Evolutionary conservation across 2,113 vertebrate species (phyloP).

Genomic region (Hydropotes inermis): DNA sequence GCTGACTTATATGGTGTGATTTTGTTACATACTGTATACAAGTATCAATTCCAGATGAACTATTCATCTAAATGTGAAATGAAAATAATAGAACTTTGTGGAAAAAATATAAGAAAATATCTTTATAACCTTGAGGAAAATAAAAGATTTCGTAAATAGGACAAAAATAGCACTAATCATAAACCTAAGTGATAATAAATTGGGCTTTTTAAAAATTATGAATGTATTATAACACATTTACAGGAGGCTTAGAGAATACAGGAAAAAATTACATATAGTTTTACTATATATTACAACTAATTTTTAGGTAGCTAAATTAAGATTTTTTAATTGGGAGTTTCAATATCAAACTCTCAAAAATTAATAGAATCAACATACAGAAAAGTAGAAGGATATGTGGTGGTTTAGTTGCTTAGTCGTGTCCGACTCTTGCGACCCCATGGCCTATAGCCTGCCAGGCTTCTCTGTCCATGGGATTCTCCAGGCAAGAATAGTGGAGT

Average conservation of each 20-base stretch:
- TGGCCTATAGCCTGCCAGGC: neutral
- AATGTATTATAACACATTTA: neutral
- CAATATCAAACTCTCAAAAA: neutral
- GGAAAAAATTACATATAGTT: neutral
- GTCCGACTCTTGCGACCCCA: fast-evolving
- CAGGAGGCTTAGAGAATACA: neutral
- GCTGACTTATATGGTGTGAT: neutral
- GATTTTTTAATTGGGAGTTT: neutral
- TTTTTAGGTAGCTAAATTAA: neutral
- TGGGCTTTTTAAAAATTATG: neutral
- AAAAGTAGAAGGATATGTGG: neutral
- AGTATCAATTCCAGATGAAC: neutral
- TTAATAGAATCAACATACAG: neutral
- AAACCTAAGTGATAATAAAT: neutral
- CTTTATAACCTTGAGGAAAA: neutral
- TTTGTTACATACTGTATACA: neutral
- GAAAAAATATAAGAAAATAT: neutral
- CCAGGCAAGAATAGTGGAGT: neutral
- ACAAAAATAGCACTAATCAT: neutral
- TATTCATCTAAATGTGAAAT: neutral
- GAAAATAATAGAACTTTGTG: neutral
- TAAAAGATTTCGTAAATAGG: neutral
- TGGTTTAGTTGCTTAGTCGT: neutral
- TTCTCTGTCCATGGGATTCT: neutral
- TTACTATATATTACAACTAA: neutral